These are phyloP conservation scores for Drosophila mercatorum DNA, from an alignment of 2,888 invertebrate genomes.

Conservation along the genomic window DNA sequence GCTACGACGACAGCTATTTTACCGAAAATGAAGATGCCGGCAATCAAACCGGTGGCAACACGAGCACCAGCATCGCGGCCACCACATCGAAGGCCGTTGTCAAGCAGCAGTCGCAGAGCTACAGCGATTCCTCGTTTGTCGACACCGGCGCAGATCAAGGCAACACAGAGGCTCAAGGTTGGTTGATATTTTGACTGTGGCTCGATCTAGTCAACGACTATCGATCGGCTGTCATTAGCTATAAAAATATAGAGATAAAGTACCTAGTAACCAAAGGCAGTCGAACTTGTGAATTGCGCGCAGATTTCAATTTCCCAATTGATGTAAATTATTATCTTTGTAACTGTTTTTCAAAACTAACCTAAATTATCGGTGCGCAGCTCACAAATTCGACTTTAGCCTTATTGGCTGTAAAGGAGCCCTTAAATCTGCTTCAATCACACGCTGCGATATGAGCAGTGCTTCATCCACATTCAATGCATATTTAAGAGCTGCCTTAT, in stretches of 20 bases:
- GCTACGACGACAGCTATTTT: constrained; percentile 85
- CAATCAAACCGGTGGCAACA: constrained; percentile 64
- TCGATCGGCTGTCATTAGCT: constrained; percentile 34
- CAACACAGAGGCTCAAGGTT: constrained; percentile 85
- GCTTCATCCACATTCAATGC: constrained; percentile 27
- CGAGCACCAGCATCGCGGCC: constrained; percentile 70
- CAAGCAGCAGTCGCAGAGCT: constrained; percentile 80
- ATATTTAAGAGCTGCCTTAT: constrained; percentile 57
- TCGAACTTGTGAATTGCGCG: constrained; percentile 48
- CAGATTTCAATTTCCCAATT: neutral
- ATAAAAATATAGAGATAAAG: constrained; percentile 14
- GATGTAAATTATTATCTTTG: neutral
- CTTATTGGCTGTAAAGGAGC: constrained; percentile 34
- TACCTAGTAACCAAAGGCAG: constrained; percentile 8
- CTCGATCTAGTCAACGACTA: constrained; percentile 24
- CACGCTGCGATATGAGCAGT: constrained; percentile 35
- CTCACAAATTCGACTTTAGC: constrained; percentile 41
- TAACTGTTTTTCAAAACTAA: neutral
- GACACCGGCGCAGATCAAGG: constrained; percentile 84
- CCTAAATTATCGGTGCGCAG: constrained; percentile 7
- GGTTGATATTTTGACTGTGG: constrained; percentile 71
- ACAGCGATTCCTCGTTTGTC: constrained; percentile 83
- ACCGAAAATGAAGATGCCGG: constrained; percentile 84
- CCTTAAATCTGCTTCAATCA: constrained; percentile 56
- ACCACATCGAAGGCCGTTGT: constrained; percentile 83